These are phyloP conservation scores for Pelusios castaneus DNA, from an alignment of 2,113 vertebrate genomes.

Conservation along the genomic window DNA sequence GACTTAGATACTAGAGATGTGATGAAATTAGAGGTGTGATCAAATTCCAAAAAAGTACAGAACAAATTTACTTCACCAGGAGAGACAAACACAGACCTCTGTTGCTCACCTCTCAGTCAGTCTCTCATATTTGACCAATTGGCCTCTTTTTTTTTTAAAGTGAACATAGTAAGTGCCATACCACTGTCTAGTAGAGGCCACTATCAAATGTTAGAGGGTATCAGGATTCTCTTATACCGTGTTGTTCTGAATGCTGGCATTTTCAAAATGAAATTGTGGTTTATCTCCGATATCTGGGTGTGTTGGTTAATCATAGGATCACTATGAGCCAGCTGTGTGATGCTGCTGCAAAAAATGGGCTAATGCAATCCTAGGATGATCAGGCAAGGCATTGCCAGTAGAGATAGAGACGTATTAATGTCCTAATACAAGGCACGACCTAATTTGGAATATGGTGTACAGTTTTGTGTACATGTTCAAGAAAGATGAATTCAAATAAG, in stretches of 20 bases:
- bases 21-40: background rate
- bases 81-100: background rate
- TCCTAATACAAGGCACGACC: background rate
- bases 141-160: background rate
- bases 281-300: background rate
- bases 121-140: background rate
- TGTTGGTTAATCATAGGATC: background rate
- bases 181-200: background rate
- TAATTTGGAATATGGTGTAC: background rate
- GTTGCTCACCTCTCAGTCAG: background rate
- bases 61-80: background rate
- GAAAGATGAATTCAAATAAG: background rate
- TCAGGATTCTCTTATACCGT: background rate
- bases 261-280: background rate
- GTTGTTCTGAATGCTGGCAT: background rate
- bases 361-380: background rate
- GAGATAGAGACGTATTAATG: background rate
- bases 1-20: background rate
- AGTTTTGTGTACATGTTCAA: background rate
- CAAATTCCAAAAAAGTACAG: background rate
- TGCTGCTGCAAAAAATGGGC: background rate
- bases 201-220: background rate
- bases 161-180: background rate
- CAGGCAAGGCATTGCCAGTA: background rate
- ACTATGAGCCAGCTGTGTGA: background rate